Evolutionary conservation across 2,888 invertebrate species (phyloP).

Genomic region (Psylliodes chrysocephalus): DNA sequence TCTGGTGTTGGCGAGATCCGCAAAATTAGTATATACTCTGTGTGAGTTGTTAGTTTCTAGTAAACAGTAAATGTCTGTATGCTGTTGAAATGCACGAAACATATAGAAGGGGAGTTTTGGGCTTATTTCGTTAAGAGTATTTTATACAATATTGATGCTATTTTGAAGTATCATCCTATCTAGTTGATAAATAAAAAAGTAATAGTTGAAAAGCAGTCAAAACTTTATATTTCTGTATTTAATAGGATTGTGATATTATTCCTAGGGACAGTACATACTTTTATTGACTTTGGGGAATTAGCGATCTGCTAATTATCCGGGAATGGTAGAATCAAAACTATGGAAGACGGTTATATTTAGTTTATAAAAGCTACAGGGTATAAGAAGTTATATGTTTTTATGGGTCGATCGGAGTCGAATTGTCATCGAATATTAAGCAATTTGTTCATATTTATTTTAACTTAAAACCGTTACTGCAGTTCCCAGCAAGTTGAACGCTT

Average conservation of each 20-base stretch:
- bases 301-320: slow-evolving; percentile 13
- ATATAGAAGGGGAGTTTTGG: slow-evolving; percentile 80
- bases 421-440: not conserved
- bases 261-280: slow-evolving; percentile 30
- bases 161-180: slow-evolving; percentile 47
- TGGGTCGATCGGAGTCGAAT: slow-evolving; percentile 7
- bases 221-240: slow-evolving; percentile 49
- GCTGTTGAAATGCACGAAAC: slow-evolving; percentile 91
- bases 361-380: slow-evolving; percentile 26
- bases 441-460: too few species aligned
- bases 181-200: slow-evolving; percentile 42
- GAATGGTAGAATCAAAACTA: slow-evolving; percentile 25
- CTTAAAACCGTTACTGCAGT: too few species aligned
- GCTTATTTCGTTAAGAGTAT: slow-evolving; percentile 58
- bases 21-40: slow-evolving; percentile 40
- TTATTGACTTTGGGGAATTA: slow-evolving; percentile 5
- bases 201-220: slow-evolving; percentile 48
- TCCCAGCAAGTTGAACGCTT: too few species aligned
- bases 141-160: slow-evolving; percentile 54
- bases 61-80: slow-evolving; percentile 69
- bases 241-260: slow-evolving; percentile 38
- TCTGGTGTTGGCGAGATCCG: slow-evolving; percentile 27
- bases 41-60: slow-evolving; percentile 46
- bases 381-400: slow-evolving; percentile 11
- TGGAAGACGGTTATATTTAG: slow-evolving; percentile 18